Conservation (phyloP, 2,113 vertebrate species). For the Serilophus lunatus region DNA sequence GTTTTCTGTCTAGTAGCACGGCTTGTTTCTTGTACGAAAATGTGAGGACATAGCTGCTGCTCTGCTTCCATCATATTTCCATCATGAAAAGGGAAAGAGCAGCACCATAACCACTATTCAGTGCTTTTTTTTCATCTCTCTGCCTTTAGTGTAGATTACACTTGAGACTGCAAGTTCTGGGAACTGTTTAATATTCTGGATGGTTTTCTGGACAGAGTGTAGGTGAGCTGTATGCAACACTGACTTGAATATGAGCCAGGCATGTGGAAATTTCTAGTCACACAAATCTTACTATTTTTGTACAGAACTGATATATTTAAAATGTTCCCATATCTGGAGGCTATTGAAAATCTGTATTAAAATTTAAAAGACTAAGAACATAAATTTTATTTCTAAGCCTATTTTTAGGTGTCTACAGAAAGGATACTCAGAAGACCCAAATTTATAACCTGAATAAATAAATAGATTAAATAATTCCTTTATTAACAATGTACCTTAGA, state of each 20-base stretch:
- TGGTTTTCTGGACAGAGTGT: not conserved
- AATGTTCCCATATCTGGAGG: not conserved
- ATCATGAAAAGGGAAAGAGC: not conserved
- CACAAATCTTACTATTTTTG: not conserved
- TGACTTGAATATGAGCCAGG: not conserved
- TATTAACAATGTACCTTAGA: slow-evolving; percentile 69
- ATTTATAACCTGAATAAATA: not conserved
- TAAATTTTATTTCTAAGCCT: not conserved
- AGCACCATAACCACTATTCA: not conserved
- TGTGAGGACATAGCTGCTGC: not conserved
- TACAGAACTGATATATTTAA: not conserved
- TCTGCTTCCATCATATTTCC: not conserved
- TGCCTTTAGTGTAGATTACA: not conserved
- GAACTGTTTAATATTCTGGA: not conserved
- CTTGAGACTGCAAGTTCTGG: not conserved
- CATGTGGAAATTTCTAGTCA: not conserved
- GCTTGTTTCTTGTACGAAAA: not conserved
- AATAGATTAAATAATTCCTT: not conserved
- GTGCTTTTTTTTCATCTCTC: not conserved
- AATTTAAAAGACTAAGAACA: not conserved
- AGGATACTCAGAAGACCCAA: not conserved
- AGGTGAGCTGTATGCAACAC: not conserved
- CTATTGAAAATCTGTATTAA: not conserved
- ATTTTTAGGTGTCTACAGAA: not conserved
- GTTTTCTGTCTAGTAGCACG: not conserved